Base-by-base conservation (phyloP, 2,797 vertebrate genomes). In the Coracias cyanogaster region DNA sequence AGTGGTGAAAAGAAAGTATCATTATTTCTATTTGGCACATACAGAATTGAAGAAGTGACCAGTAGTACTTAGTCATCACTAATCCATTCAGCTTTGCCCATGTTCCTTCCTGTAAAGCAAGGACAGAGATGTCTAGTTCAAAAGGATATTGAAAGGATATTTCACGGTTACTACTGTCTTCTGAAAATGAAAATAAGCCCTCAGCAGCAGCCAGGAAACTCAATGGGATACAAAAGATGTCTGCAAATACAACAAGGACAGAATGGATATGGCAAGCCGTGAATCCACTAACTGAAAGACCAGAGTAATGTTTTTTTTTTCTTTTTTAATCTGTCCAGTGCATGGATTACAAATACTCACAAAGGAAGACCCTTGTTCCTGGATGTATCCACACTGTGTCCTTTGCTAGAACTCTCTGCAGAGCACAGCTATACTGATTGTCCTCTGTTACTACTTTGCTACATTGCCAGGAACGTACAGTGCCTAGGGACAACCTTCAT, bases 391-490 rank as follows among this genome's bases (percentile, higher is more conserved):
- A 49, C 4, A 1, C 12, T 58, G 9, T 49, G 28, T 52, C 24
- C 35, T 70, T 87, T 85, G 12, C 70, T 67, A 52, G 81, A 92
- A 61, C 14, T 31, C 71, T 33, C 54, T 77, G n/a, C 22, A 82
- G 48, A 91, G 19, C 39, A 33, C 62, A 87, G 67, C n/a, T 82
- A 21, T 79, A 86, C 5, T 35, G 22, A 28, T 16, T 51, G 20
- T 45, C 22, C 28, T 90, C 33, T 80, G 31, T 70, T 80, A 37
- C 19, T 60, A 7, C 33, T 62, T 83, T 74, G 7, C 57, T 78
- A 12, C 2, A 0, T 33, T 67, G 54, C 45, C 65, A 70, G 43
- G 22, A 92, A 26, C 0, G 1, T 43, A 15, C n/a, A 57, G 12
- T 57, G 31, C 24, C 29, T 26, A 43, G 29, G 13, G 25, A 21